Evolutionary conservation across 2,113 vertebrate species (phyloP), one percentile per base, ranked within the genome.

Genomic region (Antechinus stuartii): DNA sequence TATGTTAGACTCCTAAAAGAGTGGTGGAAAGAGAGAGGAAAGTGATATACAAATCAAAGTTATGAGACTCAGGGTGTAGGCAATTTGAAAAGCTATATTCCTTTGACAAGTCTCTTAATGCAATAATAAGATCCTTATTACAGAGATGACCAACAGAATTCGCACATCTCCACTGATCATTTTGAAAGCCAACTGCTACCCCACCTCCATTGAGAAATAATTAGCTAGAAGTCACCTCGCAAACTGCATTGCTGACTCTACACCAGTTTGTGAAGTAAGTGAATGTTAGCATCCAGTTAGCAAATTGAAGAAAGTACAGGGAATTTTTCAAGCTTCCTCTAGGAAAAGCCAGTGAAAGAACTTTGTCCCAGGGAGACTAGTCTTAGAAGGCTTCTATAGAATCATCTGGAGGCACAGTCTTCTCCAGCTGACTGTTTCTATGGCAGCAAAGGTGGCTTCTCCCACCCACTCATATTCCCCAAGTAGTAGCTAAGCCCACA

Each of bases 61-160:
- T 93, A 19, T 56, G 0, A 9, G 3, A 93, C 92, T 91, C 24
- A 6, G 61, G 92, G 91, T 68, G 11, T 35, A 0, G 42, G 89
- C 92, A 12, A 53, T 3, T 95, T 96, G 54, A 27, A 96, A 56
- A 42, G 90, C 1, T 95, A 90, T 24, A 56, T 61, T 91, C 57
- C 91, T 93, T 52, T 30, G 27, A 90, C 12, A 90, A 90, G 9
- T 50, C 27, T 25, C 42, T 49, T 47, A 24, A 8, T 46, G 22
- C 46, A 46, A 26, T 46, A 26, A 25, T 11, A 26, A 49, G 42
- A 25, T 90, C 23, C 9, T 26, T 49, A 24, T 24, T 90, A 23
- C 25, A 47, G 46, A 68, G 61, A 68, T 68, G 19, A 84, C 42
- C 61, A 76, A 76, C 35, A 42, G 42, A 84, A 84, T 84, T 1